These are phyloP conservation scores for Synanceia verrucosa DNA, from an alignment of 2,797 vertebrate species.

Conservation along the genomic window DNA sequence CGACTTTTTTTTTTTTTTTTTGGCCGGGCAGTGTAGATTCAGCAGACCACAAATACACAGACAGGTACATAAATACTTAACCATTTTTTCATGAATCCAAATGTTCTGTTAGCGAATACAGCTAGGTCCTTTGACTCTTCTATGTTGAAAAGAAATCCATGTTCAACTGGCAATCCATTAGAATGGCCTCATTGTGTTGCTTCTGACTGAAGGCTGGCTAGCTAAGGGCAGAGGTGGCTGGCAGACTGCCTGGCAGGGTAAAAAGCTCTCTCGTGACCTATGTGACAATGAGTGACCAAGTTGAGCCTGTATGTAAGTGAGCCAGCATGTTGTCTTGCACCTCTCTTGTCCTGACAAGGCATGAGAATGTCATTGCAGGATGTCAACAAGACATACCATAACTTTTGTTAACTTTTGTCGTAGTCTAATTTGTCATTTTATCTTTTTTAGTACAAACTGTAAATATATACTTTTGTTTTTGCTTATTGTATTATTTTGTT, in stretches of 20 bases:
- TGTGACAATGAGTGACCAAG: constrained; percentile 66
- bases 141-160: constrained; percentile 42
- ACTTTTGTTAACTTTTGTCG: too few relatives aligned
- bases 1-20: too few relatives aligned
- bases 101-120: constrained; percentile 28
- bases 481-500: too few relatives aligned
- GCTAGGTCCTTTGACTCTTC: constrained; percentile 6
- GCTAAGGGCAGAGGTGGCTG: constrained; percentile 57
- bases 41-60: background rate
- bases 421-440: too few relatives aligned
- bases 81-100: constrained; percentile 16
- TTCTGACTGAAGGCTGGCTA: constrained; percentile 42
- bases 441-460: too few relatives aligned
- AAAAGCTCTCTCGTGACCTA: constrained; percentile 66
- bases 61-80: background rate
- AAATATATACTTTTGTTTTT: too few relatives aligned
- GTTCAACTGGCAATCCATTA: constrained; percentile 32
- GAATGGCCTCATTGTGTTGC: constrained; percentile 68
- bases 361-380: constrained; percentile 31
- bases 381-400: constrained; percentile 36
- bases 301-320: constrained; percentile 54
- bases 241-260: constrained; percentile 60
- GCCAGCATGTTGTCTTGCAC: constrained; percentile 53
- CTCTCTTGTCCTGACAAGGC: constrained; percentile 33
- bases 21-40: too few relatives aligned